Base-by-base conservation (phyloP, 2,113 vertebrate genomes). In the Toxotes jaculatrix region DNA sequence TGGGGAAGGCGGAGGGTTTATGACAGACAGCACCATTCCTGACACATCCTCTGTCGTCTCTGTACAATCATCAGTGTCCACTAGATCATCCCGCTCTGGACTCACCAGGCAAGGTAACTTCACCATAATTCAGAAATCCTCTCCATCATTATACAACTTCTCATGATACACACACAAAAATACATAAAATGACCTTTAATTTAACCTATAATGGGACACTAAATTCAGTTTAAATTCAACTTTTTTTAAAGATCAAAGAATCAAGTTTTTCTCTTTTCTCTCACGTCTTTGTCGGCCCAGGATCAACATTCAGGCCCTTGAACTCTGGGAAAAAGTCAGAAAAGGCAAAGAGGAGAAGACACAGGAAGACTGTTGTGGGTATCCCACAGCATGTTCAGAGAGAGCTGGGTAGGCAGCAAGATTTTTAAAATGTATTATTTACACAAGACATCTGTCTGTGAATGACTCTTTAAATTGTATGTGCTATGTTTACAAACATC, bases 301-400 rank as follows among this genome's bases (percentile, higher is more conserved):
- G 62, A 53, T 96, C 95, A 53, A 95, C 95, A 1, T 96, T 96
- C 85, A 93, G 93, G 47, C 95, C 95, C 11, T 77, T 95, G 75
- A 95, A 92, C 77, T 92, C 90, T 21, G 94, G 91, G 34, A 94
- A 91, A 49, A 92, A 89, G 64, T 78, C 89, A 11, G 91, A 93
- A 64, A 95, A 92, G 66, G 14, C 77, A 8, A 94, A 92, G 74
- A 87, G 96, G 67, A 96, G 95, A 82, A 91, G 93, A 84, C 95
- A 95, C 71, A 93, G 96, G 84, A 95, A 95, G 80, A 96, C 96
- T 0, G 95, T 97, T 84, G 91, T 89, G 83, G 96, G 97, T 16
- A 96, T 99, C 57, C 98, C 98, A 0, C 96, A 97, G 32, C 97
- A 99, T 0, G 93, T 99, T 77, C 97, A 99, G 85, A 96, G 93